A percentile compares a stretch with the other conserved stretches of the same genome.
Evolutionary conservation across 2,113 vertebrate species (phyloP).

Genomic region (Psephotus haematonotus): DNA sequence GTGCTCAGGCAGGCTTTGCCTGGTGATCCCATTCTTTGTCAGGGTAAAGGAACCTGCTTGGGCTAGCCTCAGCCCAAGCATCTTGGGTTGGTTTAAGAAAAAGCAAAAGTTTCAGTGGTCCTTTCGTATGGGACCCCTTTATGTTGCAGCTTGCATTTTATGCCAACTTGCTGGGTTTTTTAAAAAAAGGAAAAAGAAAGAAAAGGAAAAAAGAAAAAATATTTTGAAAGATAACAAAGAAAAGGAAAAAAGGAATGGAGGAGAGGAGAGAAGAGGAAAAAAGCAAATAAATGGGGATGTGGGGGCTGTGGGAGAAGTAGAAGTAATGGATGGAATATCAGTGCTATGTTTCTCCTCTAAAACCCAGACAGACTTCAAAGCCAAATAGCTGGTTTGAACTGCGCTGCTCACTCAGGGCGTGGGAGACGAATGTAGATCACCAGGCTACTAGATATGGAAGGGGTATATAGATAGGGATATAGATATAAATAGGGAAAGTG

Average conservation of each 20-base stretch:
- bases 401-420: background rate
- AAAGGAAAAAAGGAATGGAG: background rate
- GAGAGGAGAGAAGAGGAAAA: accelerated
- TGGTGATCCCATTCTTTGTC: background rate
- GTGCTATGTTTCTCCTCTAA: background rate
- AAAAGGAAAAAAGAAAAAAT: too few relatives aligned
- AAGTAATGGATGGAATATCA: background rate
- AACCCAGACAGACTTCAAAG: background rate
- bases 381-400: background rate
- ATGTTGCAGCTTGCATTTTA: background rate
- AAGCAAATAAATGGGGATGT: background rate
- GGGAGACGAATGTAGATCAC: background rate
- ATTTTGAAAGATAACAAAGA: background rate
- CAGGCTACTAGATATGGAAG: background rate
- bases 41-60: background rate
- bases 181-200: accelerated
- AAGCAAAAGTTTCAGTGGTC: background rate
- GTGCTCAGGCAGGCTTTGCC: background rate
- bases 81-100: background rate
- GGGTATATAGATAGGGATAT: background rate
- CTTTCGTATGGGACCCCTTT: background rate
- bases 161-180: background rate
- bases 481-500: background rate
- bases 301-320: too few relatives aligned
- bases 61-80: background rate